A percentile compares a stretch with the other conserved stretches of the same genome.
phyloP scores from a whole-genome alignment of 2,797 vertebrate genomes.

The Benthosema pterotum region DNA sequence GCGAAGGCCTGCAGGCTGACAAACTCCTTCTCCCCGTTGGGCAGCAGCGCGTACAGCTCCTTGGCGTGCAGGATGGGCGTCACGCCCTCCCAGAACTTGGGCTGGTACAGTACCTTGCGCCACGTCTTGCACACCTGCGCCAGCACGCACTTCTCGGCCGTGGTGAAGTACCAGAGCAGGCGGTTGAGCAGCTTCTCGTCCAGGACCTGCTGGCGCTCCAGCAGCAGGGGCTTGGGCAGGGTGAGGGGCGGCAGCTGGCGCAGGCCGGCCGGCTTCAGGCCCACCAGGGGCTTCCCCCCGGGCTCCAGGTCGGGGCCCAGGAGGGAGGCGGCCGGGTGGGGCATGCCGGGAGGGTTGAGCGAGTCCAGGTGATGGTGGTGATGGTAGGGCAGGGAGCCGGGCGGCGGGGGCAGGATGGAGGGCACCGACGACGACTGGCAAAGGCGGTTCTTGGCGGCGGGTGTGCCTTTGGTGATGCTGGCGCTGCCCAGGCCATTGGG shows the following conservation, averaged over 20 bases:
- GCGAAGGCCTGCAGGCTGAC: slow-evolving; percentile 97
- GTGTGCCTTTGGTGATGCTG: slow-evolving; percentile 99
- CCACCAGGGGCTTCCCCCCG: slow-evolving; percentile 67
- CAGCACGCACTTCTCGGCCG: slow-evolving; percentile 92
- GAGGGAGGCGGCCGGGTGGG: slow-evolving; percentile 84
- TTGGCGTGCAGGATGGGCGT: slow-evolving; percentile 95
- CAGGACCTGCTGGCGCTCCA: slow-evolving; percentile 89
- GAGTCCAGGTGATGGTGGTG: slow-evolving; percentile 81
- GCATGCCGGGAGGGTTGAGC: slow-evolving; percentile 64
- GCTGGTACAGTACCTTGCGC: slow-evolving; percentile 95
- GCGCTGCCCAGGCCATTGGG: slow-evolving; percentile 94
- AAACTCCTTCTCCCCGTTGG: slow-evolving; percentile 94
- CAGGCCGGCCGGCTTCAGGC: slow-evolving; percentile 79
- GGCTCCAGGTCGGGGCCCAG: slow-evolving; percentile 83
- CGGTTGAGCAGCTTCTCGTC: slow-evolving; percentile 97
- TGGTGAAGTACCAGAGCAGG: slow-evolving; percentile 97
- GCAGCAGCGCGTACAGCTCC: slow-evolving; percentile 93
- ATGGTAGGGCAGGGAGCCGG: slow-evolving; percentile 81
- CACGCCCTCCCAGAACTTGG: slow-evolving; percentile 96
- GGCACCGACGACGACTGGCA: slow-evolving; percentile 95
- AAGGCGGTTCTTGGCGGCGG: slow-evolving; percentile 95
- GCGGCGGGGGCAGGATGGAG: slow-evolving; percentile 86
- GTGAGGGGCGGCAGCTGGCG: slow-evolving; percentile 77
- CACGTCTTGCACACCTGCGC: slow-evolving; percentile 98
- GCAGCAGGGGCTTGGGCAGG: slow-evolving; percentile 78